These are phyloP conservation scores for Tiliacea aurago DNA, from an alignment of 2,888 invertebrate species.

Conservation along the genomic window DNA sequence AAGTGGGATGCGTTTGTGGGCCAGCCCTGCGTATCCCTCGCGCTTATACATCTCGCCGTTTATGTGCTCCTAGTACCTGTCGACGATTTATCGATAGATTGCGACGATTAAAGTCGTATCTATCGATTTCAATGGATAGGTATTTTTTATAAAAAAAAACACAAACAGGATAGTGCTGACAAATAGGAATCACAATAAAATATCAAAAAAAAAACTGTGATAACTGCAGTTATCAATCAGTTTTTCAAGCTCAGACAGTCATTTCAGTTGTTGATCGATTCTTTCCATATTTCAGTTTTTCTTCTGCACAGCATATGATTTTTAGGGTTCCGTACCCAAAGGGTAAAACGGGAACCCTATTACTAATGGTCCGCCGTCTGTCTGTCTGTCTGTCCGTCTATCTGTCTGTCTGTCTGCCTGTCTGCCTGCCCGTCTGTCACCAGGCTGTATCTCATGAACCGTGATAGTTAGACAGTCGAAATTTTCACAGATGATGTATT, in stretches of 20 bases:
- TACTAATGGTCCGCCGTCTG: too few species aligned
- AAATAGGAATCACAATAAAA: not conserved
- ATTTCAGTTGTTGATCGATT: not conserved
- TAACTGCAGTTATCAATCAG: not conserved
- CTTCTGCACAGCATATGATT: not conserved
- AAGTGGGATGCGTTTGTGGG: conserved; percentile 90
- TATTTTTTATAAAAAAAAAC: not conserved
- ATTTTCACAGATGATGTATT: too few species aligned
- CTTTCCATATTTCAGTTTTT: not conserved
- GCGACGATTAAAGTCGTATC: conserved; percentile 6
- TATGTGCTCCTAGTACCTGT: conserved; percentile 73
- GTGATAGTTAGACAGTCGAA: too few species aligned
- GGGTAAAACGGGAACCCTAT: too few species aligned
- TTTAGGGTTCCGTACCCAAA: too few species aligned
- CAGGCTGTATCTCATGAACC: too few species aligned
- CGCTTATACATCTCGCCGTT: conserved; percentile 62
- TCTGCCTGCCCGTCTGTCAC: too few species aligned
- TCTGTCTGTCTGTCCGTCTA: too few species aligned
- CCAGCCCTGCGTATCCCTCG: conserved; percentile 84
- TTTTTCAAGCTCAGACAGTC: not conserved
- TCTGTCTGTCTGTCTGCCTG: too few species aligned
- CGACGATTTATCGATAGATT: conserved; percentile 57
- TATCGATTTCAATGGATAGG: conserved; percentile 20
- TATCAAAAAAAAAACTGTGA: not conserved
- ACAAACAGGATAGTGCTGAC: not conserved